phyloP scores from a whole-genome alignment of 2,113 vertebrate genomes.

The Maccullochella peelii region DNA sequence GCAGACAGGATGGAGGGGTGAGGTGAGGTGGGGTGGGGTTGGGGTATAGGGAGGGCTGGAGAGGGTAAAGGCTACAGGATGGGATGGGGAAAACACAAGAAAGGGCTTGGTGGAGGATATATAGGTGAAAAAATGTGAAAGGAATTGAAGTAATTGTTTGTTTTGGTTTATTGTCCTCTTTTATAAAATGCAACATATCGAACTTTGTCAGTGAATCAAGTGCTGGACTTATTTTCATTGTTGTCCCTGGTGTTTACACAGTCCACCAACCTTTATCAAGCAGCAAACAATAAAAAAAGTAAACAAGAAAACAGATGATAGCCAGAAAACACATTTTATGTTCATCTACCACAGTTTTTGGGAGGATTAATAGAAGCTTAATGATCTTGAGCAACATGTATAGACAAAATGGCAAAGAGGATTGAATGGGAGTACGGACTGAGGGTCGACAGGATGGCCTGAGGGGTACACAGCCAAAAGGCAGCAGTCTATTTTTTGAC shows the following conservation, averaged over 20 bases:
- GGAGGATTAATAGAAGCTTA: conserved; percentile 1
- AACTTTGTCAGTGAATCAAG: neutral
- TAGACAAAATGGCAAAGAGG: neutral
- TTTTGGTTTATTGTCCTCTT: neutral
- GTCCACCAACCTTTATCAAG: neutral
- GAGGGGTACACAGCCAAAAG: neutral
- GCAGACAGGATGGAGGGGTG: conserved; percentile 78
- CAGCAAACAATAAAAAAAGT: neutral
- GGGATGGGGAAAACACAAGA: conserved; percentile 36
- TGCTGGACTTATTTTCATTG: neutral
- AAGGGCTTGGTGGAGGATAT: conserved; percentile 29
- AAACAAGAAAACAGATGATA: neutral
- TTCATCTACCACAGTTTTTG: neutral
- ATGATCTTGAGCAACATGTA: neutral
- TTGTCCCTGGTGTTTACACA: neutral
- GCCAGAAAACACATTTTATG: neutral
- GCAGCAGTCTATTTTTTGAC: neutral
- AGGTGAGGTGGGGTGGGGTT: neutral
- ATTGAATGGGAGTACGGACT: neutral
- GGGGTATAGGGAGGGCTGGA: neutral
- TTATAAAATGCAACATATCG: neutral
- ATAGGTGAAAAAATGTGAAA: conserved; percentile 1
- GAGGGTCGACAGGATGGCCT: neutral
- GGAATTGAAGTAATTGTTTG: neutral
- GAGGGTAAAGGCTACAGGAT: conserved; percentile 63